Evolutionary conservation across 2,797 vertebrate species (phyloP), one percentile per base, ranked within the genome.

Genomic region (Aplochiton taeniatus): DNA sequence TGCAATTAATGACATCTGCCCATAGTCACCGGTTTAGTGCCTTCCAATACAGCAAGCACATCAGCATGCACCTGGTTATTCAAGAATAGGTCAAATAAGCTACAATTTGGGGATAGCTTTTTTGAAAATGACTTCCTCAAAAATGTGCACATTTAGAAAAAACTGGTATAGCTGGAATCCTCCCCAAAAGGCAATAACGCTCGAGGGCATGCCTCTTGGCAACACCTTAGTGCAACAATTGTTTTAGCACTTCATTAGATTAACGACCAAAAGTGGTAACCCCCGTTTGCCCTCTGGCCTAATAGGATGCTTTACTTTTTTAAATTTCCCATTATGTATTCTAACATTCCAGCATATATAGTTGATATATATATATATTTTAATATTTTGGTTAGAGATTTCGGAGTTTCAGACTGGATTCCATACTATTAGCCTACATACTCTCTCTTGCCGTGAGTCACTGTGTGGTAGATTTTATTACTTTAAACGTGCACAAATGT

Each of bases 191-290:
- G 69, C 8, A 74, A n/a, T n/a, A n/a, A n/a, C n/a, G n/a, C 17
- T 9, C 74, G 65, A 17, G 73, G 58, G 68, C 85, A 87, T 31
- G 31, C 31, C 89, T 83, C 86, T 88, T 90, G n/a, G n/a, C n/a
- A n/a, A 73, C 85, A 84, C 83, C 11, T 54, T 16, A 64, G 77
- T 80, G 83, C 57, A 5, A 87, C 31, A 9, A 57, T 67, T 78
- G 69, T 41, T 61, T 53, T 68, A 67, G 66, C 85, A 77, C 86
- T 19, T 50, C 63, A 16, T 9, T 66, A 55, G 63, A 14, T 4
- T 57, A 16, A 18, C 67, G 52, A 17, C 41, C 58, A 61, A n/a
- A 68, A 56, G 48, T 8, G 70, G 57, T 17, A 18, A 4, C 53
- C 45, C 41, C 61, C 54, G 8, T 74, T 59, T 66, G 42, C 11